Evolutionary conservation across 2,888 invertebrate genomes (phyloP).

Genomic region (Campaea margaritaria): DNA sequence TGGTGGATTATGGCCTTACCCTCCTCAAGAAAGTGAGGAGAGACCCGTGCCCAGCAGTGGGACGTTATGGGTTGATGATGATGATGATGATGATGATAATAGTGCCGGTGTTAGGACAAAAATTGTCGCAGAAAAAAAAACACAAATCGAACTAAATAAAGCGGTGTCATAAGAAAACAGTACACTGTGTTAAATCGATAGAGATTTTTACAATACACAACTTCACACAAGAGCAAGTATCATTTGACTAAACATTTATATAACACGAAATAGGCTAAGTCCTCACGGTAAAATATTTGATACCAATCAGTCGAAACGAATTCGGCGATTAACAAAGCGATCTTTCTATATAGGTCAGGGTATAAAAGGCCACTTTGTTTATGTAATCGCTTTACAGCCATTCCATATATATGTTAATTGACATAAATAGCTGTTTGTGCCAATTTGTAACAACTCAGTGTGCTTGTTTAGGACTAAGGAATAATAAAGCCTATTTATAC

Average conservation of each 20-base stretch:
- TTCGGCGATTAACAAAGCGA: slow-evolving; percentile 2
- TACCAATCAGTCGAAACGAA: slow-evolving; percentile 13
- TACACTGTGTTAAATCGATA: no score
- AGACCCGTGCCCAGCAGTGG: no score
- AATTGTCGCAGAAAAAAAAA: no score
- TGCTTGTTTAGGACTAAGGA: not conserved
- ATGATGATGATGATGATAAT: no score
- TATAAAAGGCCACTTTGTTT: not conserved
- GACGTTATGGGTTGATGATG: no score
- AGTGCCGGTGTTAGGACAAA: no score
- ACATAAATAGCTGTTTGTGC: slow-evolving; percentile 6
- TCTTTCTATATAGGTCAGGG: slow-evolving; percentile 2
- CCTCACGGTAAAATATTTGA: slow-evolving; percentile 14
- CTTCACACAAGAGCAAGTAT: no score
- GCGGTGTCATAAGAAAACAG: no score
- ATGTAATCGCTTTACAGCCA: not conserved
- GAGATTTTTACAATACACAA: no score
- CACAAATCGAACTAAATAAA: no score
- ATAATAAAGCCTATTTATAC: not conserved
- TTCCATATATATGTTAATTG: slow-evolving; percentile 8
- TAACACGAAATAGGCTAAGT: slow-evolving; percentile 2
- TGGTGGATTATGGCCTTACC: no score
- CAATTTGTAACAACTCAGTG: not conserved
- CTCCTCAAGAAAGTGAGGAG: no score
- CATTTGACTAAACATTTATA: not conserved